Percentiles rank a stretch among this genome's conserved stretches.
Conservation (phyloP, 1,140 invertebrate genomes). For the Chelonus insularis region DNA sequence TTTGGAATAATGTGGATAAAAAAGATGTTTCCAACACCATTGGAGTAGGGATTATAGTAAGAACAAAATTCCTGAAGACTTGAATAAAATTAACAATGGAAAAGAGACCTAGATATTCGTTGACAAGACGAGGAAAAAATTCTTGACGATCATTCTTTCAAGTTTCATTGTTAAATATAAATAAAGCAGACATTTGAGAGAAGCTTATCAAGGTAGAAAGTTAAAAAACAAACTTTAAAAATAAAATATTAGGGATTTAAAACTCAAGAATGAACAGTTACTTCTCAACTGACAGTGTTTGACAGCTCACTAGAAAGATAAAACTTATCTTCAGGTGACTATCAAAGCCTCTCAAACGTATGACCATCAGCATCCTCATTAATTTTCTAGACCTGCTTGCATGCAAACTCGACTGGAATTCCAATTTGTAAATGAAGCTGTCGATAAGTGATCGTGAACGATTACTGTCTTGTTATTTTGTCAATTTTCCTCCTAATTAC, state of each 20-base stretch:
- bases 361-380: slow-evolving; percentile 42
- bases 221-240: neutral
- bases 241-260: neutral
- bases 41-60: too few species aligned
- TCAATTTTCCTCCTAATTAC: slow-evolving; percentile 1
- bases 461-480: neutral
- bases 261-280: neutral
- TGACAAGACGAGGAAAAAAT: too few species aligned
- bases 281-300: slow-evolving; percentile 15
- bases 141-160: too few species aligned
- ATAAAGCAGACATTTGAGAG: too few species aligned
- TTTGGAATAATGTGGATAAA: too few species aligned
- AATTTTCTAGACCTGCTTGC: slow-evolving; percentile 38
- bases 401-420: slow-evolving; percentile 33
- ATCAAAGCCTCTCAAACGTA: slow-evolving; percentile 20
- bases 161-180: too few species aligned
- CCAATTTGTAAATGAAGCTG: slow-evolving; percentile 53
- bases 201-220: too few species aligned
- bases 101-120: too few species aligned
- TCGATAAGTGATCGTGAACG: slow-evolving; percentile 45
- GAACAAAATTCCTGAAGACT: too few species aligned
- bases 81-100: too few species aligned
- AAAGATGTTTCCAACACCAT: too few species aligned
- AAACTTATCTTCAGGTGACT: slow-evolving; percentile 35
- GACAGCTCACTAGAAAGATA: slow-evolving; percentile 26